Evolutionary conservation across 2,888 invertebrate genomes (phyloP).

Genomic region (Hoplodrina ambigua): DNA sequence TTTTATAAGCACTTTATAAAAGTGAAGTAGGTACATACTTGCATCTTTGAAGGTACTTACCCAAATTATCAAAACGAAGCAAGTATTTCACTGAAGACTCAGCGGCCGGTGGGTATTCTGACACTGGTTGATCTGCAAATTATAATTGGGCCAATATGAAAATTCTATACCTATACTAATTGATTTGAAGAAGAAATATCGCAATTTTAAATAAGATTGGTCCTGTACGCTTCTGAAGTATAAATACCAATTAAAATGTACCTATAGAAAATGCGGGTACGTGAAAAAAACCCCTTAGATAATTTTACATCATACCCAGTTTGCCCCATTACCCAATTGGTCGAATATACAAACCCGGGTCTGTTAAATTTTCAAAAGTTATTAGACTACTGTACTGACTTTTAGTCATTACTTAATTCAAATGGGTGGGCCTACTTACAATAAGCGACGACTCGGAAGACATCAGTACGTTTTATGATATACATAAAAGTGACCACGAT

Average conservation of each 20-base stretch:
- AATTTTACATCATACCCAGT: no score
- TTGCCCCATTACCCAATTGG: no score
- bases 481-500: slow-evolving; percentile 37
- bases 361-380: no score
- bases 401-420: no score
- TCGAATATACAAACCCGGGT: no score
- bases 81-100: slow-evolving; percentile 22
- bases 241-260: background rate
- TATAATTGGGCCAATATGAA: background rate
- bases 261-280: background rate
- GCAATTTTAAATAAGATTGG: background rate
- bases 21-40: no score
- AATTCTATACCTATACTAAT: background rate
- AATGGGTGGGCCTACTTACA: slow-evolving; percentile 34
- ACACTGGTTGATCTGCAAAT: slow-evolving; percentile 28
- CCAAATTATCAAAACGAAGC: slow-evolving; percentile 8
- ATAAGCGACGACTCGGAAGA: slow-evolving; percentile 43
- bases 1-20: no score
- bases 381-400: no score
- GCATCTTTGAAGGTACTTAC: slow-evolving; percentile 1
- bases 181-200: background rate
- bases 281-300: background rate
- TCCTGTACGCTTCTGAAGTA: background rate
- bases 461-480: slow-evolving; percentile 40
- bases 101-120: background rate